A percentile compares a stretch with the other conserved stretches of the same genome.
These are phyloP conservation scores for Abrostola triplasia DNA, from an alignment of 2,888 invertebrate genomes.

Conservation along the genomic window DNA sequence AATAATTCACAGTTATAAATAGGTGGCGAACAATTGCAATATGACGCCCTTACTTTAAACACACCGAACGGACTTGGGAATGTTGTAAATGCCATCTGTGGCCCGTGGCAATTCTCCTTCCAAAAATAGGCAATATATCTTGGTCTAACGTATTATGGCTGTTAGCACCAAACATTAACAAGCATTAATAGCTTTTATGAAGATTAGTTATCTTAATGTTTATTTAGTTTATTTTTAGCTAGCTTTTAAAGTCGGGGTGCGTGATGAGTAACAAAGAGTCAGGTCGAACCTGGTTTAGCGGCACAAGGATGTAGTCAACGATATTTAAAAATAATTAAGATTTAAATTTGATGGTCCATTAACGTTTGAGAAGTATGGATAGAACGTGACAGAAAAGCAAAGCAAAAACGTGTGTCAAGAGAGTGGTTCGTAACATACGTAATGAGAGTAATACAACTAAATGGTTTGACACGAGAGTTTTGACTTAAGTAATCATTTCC, in stretches of 20 bases:
- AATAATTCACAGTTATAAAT: constrained; percentile 49
- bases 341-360: too few species aligned
- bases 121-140: constrained; percentile 52
- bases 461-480: too few species aligned
- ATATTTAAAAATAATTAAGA: too few species aligned
- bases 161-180: constrained; percentile 43
- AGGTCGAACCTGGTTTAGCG: too few species aligned
- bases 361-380: too few species aligned
- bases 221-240: not conserved
- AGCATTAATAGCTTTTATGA: constrained; percentile 37
- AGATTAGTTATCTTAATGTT: constrained; percentile 20
- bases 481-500: too few species aligned
- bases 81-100: constrained; percentile 53
- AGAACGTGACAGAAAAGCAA: too few species aligned
- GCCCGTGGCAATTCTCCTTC: constrained; percentile 40
- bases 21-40: constrained; percentile 47
- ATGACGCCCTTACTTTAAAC: constrained; percentile 23
- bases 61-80: constrained; percentile 10
- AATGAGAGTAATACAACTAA: too few species aligned
- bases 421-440: too few species aligned
- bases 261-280: not conserved
- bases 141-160: constrained; percentile 13
- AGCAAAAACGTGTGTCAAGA: too few species aligned
- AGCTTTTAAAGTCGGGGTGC: not conserved
- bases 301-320: too few species aligned